Percentiles rank a stretch among this genome's conserved stretches.
Conservation (phyloP, 2,888 invertebrate species). For the Aphodius sticticus region DNA sequence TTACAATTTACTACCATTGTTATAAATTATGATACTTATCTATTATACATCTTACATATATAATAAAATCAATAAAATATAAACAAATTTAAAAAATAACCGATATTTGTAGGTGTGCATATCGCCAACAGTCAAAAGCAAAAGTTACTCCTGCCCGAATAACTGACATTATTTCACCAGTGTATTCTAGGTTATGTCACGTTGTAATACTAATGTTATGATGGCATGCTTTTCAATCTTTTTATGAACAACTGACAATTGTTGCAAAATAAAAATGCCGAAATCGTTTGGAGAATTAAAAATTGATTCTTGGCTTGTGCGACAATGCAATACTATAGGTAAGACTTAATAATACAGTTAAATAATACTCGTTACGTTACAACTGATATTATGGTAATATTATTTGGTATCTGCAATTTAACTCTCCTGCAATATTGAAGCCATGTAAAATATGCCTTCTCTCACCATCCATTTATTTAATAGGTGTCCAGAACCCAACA, state of each 20-base stretch:
- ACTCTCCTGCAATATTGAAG: too few relatives aligned
- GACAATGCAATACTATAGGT: slow-evolving; percentile 77
- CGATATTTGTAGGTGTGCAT: neutral
- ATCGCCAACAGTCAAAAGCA: neutral
- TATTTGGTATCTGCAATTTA: neutral
- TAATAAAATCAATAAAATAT: neutral
- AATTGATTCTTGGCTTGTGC: slow-evolving; percentile 77
- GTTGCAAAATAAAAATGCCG: slow-evolving; percentile 11
- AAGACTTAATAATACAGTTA: slow-evolving; percentile 44
- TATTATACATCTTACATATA: neutral
- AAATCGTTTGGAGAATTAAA: slow-evolving; percentile 67
- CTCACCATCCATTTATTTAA: slow-evolving; percentile 28
- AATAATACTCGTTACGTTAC: slow-evolving; percentile 6
- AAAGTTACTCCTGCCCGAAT: neutral
- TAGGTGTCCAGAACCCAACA: slow-evolving; percentile 81
- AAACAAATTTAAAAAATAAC: neutral
- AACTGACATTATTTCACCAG: neutral
- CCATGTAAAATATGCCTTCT: too few relatives aligned
- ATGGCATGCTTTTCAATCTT: neutral
- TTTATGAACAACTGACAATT: neutral
- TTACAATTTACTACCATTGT: neutral
- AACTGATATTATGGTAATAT: slow-evolving; percentile 17
- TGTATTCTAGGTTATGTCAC: neutral
- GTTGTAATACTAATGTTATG: neutral
- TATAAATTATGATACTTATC: neutral